A percentile compares a stretch with the other conserved stretches of the same genome.
phyloP scores from a whole-genome alignment of 1,140 invertebrate genomes.

The Pectinophora gossypiella region DNA sequence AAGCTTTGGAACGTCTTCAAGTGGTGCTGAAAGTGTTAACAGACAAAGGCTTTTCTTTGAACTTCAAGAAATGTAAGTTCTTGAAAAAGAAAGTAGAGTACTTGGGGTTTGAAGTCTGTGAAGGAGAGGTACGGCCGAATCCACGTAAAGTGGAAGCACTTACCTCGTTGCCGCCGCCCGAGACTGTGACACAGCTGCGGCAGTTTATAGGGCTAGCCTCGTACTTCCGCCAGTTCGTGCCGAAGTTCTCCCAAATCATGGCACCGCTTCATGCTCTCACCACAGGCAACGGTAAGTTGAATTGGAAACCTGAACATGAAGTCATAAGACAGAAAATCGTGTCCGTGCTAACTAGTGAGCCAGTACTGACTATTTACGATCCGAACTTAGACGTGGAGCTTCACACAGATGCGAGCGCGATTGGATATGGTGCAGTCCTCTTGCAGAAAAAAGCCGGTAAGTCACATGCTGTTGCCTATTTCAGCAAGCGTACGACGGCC shows the following conservation, averaged over 20 bases:
- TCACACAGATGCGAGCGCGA: conserved; percentile 5
- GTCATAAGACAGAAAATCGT: conserved; percentile 14
- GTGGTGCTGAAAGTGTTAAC: conserved; percentile 7
- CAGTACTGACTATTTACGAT: conserved; percentile 20
- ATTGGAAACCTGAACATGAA: conserved; percentile 18
- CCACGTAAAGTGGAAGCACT: conserved; percentile 41
- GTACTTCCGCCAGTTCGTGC: conserved; percentile 33
- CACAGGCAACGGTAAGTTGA: conserved; percentile 5
- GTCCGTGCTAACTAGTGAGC: conserved; percentile 14
- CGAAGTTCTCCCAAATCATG: conserved; percentile 10
- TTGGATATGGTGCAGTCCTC: no score
- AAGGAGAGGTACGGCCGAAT: conserved; percentile 31
- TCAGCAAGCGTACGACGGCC: no score
- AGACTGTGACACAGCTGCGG: conserved; percentile 32
- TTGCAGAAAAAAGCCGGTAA: no score
- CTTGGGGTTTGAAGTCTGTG: conserved; percentile 31
- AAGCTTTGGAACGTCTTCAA: conserved; percentile 11
- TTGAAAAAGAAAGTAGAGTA: conserved; percentile 30
- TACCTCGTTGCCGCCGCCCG: conserved; percentile 33
- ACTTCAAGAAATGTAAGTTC: conserved; percentile 28
- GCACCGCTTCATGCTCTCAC: conserved; percentile 22
- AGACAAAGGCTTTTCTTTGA: conserved; percentile 25
- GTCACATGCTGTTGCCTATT: no score
- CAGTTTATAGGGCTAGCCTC: conserved; percentile 31
- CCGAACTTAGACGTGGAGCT: conserved; percentile 12